Evolutionary conservation across 2,888 invertebrate species (phyloP), one percentile per base, ranked within the genome.

Genomic region (Caenorhabditis drosophilae): DNA sequence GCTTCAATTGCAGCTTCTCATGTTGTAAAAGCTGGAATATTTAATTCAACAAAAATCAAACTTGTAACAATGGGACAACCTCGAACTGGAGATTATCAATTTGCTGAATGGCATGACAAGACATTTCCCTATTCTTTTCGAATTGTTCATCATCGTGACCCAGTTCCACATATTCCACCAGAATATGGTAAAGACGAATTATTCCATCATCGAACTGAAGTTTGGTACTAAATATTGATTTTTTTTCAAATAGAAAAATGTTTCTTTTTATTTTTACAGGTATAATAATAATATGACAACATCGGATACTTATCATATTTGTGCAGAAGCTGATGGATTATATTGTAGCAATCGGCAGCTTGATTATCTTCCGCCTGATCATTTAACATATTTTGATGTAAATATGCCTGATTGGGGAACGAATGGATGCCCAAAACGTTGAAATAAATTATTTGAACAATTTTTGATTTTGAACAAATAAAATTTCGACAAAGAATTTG

Each of bases 31-130:
- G 25, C 52, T 9, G 66, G 60, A 1, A 18, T 61, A 4, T 67
- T 55, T 18, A 22, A 50, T 25, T 48, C 59, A 9, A 27, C 44
- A 11, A 54, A 64, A 6, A 60, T 75, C 25, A 64, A 57, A 45
- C 35, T 76, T 38, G 56, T 70, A 34, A 76, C 76, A 4, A 70
- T 75, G 57, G 76, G 74, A 31, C 76, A 76, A 44, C 76, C 76
- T 18, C 35, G 76, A 22, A 68, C 68, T 22, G 76, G 76, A 12
- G 70, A 75, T 44, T 49, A 52, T 27, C 54, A 41, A 6, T 75
- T 55, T 41, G 74, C 74, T 3, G 38, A 25, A 4, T 62, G 59
- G 52, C 74, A 75, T 49, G 72, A 76, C 40, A 31, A 34, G 15
- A 52, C 63, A 40, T 57, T 74, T 36, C 64, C 67, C 12, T 57